Evolutionary conservation across 2,888 invertebrate species (phyloP), one percentile per base, ranked within the genome.

Genomic region (Bhutanitis thaidina): DNA sequence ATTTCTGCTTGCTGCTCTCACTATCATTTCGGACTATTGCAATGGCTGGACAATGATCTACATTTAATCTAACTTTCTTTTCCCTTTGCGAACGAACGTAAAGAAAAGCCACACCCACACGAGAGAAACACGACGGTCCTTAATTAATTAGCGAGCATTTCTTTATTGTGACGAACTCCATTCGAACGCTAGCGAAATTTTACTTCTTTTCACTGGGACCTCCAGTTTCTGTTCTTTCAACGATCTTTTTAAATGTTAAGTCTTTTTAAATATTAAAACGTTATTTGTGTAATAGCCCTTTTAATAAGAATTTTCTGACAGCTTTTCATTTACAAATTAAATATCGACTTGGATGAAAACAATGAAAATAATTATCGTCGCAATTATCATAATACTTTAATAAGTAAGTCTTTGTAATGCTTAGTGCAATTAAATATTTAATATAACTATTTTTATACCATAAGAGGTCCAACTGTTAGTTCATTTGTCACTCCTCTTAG

Each of bases 61-160:
- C 74, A 70, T 80, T 81, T 84, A 83, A 84, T 83, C 82, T 78
- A 80, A 82, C 78, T 83, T 82, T 78, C 75, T 78, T 82, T 76
- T 69, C 65, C 76, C 74, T 76, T 69, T 63, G 69, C 69, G 67
- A 62, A 74, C 71, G 76, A 80, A 76, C 75, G 74, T 70, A 72
- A 79, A 77, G 72, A 75, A 74, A 60, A 57, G 69, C 71, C 77
- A 77, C 84, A 70, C 82, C 80, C 80, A 70, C 71, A 72, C 74
- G 69, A 69, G 71, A 73, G 69, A 75, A 79, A 82, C 79, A 77
- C 65, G 78, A 68, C 65, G 65, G 67, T 55, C 74, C 67, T 71
- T 83, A 83, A 83, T 85, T 86, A 85, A 86, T 85, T 83, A 80
- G 69, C 59, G 69, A 70, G 59, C 64, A 71, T 80, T 78, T 77